Evolutionary conservation across 1,140 invertebrate genomes (phyloP), one percentile per base, ranked within the genome.

Genomic region (Drosophila nigromelanica): DNA sequence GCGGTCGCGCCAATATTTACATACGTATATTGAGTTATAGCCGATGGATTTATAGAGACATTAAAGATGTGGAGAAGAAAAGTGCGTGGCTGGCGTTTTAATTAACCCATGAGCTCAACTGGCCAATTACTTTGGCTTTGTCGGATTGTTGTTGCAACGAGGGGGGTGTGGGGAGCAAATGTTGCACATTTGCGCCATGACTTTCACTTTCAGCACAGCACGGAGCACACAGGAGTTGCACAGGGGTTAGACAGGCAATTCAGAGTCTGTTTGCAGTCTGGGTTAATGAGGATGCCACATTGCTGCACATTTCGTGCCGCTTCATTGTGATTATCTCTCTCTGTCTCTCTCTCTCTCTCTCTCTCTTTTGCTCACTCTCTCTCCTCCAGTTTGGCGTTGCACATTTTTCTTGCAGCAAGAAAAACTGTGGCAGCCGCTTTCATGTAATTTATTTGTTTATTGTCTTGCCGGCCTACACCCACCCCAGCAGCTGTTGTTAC

Each of bases 401-500:
- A 69, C 70, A 60, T 73, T 73, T 60, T 61, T 73, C 56, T 67
- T 42, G 68, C 66, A 56, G 10, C 51, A 48, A 30, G 37, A 40
- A 30, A 40, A 81, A 81, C 82, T 87, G 73, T 83, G 79, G 83
- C 83, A 89, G 76, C 62, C 69, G 82, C 83, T 87, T 89, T 89
- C 79, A 67, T 87, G 83, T 87, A 87, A 87, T 87, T 87, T 87
- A 87, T 87, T 87, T 87, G 83, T 87, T 89, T 87, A 87, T 87
- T 87, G 83, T 87, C 76, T 87, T 83, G 62, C 35, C 66, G 40
- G 64, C 48, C 60, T 56, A 55, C 72, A 77, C 61, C 76, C 64
- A 79, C 62, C 47, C 78, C 66, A 68, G 78, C 71, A 78, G 69
- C 62, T 62, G 83, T 63, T 87, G 82, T 76, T 87, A 87, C 83